Conservation (phyloP, 2,888 invertebrate species). For the Stenoptilia bipunctidactyla region DNA sequence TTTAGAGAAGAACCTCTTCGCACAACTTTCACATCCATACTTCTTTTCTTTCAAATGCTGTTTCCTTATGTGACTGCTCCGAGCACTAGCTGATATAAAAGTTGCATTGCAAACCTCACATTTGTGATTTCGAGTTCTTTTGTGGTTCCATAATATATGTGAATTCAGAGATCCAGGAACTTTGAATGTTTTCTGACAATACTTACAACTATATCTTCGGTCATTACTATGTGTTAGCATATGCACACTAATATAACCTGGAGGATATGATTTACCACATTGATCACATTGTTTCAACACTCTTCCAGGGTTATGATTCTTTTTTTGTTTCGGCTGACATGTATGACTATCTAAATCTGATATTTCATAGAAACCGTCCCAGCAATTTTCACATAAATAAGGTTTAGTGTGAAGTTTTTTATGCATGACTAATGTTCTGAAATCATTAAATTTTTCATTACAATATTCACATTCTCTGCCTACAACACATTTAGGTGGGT, state of each 20-base stretch:
- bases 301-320: constrained; percentile 32
- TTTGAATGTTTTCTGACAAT: constrained; percentile 62
- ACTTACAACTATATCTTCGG: constrained; percentile 51
- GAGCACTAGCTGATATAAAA: constrained; percentile 57
- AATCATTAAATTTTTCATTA: constrained; percentile 57
- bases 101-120: constrained; percentile 61
- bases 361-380: constrained; percentile 47
- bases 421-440: constrained; percentile 47
- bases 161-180: constrained; percentile 56
- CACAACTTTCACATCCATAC: constrained; percentile 55
- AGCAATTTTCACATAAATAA: constrained; percentile 54
- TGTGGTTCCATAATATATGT: constrained; percentile 60
- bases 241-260: constrained; percentile 57
- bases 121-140: constrained; percentile 53
- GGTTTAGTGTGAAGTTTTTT: constrained; percentile 55
- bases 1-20: constrained; percentile 56
- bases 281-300: constrained; percentile 53
- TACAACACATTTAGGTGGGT: constrained; percentile 34
- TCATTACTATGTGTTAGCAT: constrained; percentile 55
- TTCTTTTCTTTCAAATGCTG: constrained; percentile 62
- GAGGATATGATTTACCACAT: constrained; percentile 62
- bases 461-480: constrained; percentile 61
- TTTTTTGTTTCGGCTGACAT: constrained; percentile 37
- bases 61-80: constrained; percentile 55
- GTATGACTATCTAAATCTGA: constrained; percentile 35